Conservation (phyloP, 2,797 vertebrate species). For the Oreortyx pictus region DNA sequence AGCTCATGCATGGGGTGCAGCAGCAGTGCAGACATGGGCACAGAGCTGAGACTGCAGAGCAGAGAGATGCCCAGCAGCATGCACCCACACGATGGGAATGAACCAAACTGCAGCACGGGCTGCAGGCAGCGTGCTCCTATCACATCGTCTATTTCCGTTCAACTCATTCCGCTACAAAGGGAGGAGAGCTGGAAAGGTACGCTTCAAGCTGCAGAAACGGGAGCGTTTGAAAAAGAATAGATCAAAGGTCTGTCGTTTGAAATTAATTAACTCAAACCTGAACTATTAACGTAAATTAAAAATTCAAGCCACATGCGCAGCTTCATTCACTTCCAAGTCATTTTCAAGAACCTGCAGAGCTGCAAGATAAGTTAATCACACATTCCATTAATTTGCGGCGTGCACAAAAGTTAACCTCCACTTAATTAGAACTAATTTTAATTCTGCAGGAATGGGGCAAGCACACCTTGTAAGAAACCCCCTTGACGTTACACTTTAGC, state of each 20-base stretch:
- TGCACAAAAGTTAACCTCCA: constrained; percentile 60
- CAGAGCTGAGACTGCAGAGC: not conserved
- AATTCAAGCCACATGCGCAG: constrained; percentile 32
- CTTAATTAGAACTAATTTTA: constrained; percentile 67
- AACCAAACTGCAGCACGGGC: not conserved
- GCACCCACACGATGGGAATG: accelerated
- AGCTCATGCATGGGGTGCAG: not conserved
- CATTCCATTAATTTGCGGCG: constrained; percentile 37
- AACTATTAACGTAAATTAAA: constrained; percentile 49
- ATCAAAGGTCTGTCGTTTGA: not conserved
- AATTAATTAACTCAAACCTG: constrained; percentile 44
- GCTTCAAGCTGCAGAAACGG: not conserved
- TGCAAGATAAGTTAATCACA: constrained; percentile 47
- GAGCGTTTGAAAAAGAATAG: not conserved
- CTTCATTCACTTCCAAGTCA: constrained; percentile 33
- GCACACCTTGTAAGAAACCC: not conserved
- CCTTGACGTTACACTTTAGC: not conserved
- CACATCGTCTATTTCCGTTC: not conserved
- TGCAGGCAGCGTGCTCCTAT: not conserved
- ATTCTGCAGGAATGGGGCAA: constrained; percentile 1
- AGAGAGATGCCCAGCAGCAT: not conserved
- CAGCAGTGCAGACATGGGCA: not conserved
- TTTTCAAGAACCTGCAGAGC: constrained; percentile 34
- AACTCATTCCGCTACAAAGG: not conserved
- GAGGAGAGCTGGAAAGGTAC: not conserved